phyloP scores from a whole-genome alignment of 2,113 vertebrate genomes.

The Sinocyclocheilus anshuiensis region DNA sequence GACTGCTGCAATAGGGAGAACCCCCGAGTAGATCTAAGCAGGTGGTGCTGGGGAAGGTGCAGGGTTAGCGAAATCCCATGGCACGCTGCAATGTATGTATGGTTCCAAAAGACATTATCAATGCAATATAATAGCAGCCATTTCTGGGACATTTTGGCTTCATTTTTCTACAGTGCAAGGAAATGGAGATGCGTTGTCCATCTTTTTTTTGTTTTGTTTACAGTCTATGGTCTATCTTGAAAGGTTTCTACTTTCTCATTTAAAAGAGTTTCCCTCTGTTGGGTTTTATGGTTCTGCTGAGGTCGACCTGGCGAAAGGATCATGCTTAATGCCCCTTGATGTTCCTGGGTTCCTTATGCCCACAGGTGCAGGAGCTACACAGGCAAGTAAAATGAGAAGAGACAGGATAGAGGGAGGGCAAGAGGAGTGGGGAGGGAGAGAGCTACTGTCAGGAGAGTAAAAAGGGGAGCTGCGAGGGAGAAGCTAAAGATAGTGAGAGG shows the following conservation, averaged over 20 bases:
- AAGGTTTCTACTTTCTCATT: neutral
- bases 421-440: slow-evolving; percentile 8
- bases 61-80: too few relatives aligned
- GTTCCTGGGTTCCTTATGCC: slow-evolving; percentile 23
- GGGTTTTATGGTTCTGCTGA: neutral
- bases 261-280: neutral
- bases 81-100: too few relatives aligned
- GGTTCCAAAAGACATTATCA: too few relatives aligned
- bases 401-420: slow-evolving; percentile 21
- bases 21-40: too few relatives aligned
- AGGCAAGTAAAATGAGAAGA: slow-evolving; percentile 28
- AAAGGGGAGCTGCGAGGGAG: slow-evolving; percentile 35
- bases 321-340: slow-evolving; percentile 30
- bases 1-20: too few relatives aligned
- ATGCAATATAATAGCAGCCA: too few relatives aligned
- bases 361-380: slow-evolving; percentile 31
- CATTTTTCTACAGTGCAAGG: too few relatives aligned
- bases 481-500: slow-evolving; percentile 46
- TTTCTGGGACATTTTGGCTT: too few relatives aligned
- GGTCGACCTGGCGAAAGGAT: slow-evolving; percentile 10
- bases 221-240: neutral
- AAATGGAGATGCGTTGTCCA: too few relatives aligned
- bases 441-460: slow-evolving; percentile 31
- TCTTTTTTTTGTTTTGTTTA: too few relatives aligned
- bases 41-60: too few relatives aligned